Evolutionary conservation across 1,140 invertebrate genomes (phyloP), one percentile per base, ranked within the genome.

Genomic region (Drosophila prosaltans): DNA sequence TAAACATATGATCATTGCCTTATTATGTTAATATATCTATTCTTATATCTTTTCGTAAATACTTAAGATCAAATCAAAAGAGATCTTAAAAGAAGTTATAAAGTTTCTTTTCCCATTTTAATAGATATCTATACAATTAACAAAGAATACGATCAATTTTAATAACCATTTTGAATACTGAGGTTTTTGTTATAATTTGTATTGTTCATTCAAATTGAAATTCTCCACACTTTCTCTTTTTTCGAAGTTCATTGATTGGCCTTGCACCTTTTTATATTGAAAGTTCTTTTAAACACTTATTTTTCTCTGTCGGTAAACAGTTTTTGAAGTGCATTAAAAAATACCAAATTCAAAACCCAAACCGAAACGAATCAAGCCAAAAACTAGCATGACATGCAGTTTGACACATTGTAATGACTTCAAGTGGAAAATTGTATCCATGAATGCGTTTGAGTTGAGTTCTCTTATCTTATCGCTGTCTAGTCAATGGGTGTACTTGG

Each of bases 361-460:
- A 26, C 21, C 21, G 24, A 26, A 24, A 26, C 21, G 21, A 51
- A 10, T 26, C 8, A 26, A 51, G 8, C 8, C 24, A 7, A 5
- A 30, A 57, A 54, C 66, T 70, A 67, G 74, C 61, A 77, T 70
- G 74, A 76, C 74, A 77, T 76, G 73, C 61, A 77, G 67, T 40
- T 76, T 65, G 73, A 76, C 74, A 76, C 40, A 70, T 36, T 76
- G 72, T 70, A 48, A 65, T 43, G 41, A 61, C 26, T 66, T 72
- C 16, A 54, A 40, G 45, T 65, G 63, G 28, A 60, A 36, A 26
- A n/a, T 55, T 60, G n/a, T 36, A 8, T 11, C 9, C 43, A 4
- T 32, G 48, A 75, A 45, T 68, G 73, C 55, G 43, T 62, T 55
- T 32, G 24, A 63, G 55, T 51, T 39, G 21, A 26, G 60, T 65